These are phyloP conservation scores for Andrena flavipes DNA, from an alignment of 2,888 invertebrate genomes.

Conservation along the genomic window DNA sequence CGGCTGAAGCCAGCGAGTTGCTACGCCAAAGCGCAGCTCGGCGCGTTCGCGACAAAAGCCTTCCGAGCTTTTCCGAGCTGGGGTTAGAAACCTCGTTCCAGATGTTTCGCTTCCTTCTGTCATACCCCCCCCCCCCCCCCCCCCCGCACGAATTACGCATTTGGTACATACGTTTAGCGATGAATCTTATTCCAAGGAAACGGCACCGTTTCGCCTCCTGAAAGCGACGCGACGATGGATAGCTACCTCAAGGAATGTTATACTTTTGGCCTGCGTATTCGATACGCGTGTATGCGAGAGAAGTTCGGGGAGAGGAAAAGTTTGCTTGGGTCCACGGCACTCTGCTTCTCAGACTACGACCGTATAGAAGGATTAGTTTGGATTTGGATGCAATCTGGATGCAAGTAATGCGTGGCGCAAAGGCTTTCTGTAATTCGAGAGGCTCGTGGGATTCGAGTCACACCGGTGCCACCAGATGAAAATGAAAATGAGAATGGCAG, in stretches of 20 bases:
- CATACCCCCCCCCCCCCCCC: not conserved
- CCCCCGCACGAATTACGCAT: not conserved
- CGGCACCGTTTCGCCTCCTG: not conserved
- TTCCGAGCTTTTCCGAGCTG: not conserved
- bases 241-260: not conserved
- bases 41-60: slow-evolving; percentile 28
- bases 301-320: no score
- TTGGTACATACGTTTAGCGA: not conserved
- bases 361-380: slow-evolving; percentile 4
- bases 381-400: not conserved
- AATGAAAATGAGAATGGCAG: slow-evolving; percentile 14
- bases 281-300: no score
- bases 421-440: slow-evolving; percentile 54
- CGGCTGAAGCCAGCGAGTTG: slow-evolving; percentile 3
- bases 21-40: slow-evolving; percentile 15
- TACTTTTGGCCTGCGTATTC: no score
- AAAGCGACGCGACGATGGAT: not conserved
- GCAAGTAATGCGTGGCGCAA: slow-evolving; percentile 9
- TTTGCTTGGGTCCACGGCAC: no score
- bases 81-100: slow-evolving; percentile 27
- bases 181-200: not conserved
- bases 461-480: slow-evolving; percentile 29
- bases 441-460: slow-evolving; percentile 8
- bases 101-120: not conserved
- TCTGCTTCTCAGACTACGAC: no score